Evolutionary conservation across 2,888 invertebrate genomes (phyloP).

Genomic region (Drosophila tripunctata): DNA sequence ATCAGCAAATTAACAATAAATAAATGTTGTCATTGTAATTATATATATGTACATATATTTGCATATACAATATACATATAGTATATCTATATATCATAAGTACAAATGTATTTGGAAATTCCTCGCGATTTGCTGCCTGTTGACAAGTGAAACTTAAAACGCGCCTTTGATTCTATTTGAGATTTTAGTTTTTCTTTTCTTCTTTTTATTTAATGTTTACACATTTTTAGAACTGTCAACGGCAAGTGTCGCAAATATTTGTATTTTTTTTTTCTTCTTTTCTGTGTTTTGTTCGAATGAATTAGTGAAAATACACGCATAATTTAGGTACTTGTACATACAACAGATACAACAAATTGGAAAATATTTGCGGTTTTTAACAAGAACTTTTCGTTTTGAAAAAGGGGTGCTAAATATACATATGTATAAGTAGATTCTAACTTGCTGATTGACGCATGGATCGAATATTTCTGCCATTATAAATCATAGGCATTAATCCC

Average conservation of each 20-base stretch:
- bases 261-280: constrained; percentile 40
- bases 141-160: constrained; percentile 43
- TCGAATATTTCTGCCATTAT: constrained; percentile 7
- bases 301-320: constrained; percentile 34
- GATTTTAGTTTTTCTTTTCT: constrained; percentile 16
- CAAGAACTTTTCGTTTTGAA: background rate
- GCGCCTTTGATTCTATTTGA: constrained; percentile 50
- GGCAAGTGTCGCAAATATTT: constrained; percentile 64
- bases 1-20: background rate
- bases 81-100: background rate
- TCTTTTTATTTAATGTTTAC: constrained; percentile 32
- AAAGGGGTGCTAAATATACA: constrained; percentile 6
- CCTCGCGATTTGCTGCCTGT: background rate
- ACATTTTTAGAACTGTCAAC: constrained; percentile 78
- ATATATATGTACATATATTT: background rate
- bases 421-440: background rate
- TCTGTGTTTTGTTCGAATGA: no score
- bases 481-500: constrained; percentile 31
- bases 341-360: constrained; percentile 22
- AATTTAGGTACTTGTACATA: constrained; percentile 29
- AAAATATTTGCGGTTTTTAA: constrained; percentile 29
- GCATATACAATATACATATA: no score
- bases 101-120: constrained; percentile 29
- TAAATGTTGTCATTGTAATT: constrained; percentile 3
- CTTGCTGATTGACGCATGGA: background rate